Conservation (phyloP, 2,888 invertebrate genomes). For the Ichneumoninae sp. region DNA sequence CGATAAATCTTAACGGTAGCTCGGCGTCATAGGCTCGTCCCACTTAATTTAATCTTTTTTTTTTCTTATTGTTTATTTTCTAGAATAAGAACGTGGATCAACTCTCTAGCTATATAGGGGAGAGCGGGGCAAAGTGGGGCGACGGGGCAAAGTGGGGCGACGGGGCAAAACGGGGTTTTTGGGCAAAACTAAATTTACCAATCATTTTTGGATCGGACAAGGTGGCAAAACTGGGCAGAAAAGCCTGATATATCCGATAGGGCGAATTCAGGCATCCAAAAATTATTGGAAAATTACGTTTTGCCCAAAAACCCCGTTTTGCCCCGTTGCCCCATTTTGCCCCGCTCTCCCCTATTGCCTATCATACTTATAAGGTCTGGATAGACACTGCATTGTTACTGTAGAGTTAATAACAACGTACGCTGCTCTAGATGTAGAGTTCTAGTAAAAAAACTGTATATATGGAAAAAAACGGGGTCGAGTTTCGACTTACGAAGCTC, state of each 20-base stretch:
- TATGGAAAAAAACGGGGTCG: not conserved
- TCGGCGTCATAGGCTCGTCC: slow-evolving; percentile 2
- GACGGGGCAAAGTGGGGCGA: no score
- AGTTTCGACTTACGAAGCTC: not conserved
- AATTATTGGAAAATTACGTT: no score
- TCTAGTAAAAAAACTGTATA: not conserved
- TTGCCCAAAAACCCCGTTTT: no score
- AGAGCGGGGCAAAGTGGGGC: no score
- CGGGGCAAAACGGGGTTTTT: no score
- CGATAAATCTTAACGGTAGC: slow-evolving; percentile 31
- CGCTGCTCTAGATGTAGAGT: not conserved
- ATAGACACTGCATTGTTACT: not conserved
- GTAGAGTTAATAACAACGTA: slow-evolving; percentile 1
- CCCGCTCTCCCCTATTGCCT: no score
- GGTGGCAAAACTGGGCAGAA: no score
- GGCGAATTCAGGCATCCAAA: no score
- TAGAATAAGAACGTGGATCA: slow-evolving; percentile 3
- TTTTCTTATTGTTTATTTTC: not conserved
- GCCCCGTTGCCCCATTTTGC: no score
- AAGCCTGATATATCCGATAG: no score
- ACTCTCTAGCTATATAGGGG: slow-evolving; percentile 9
- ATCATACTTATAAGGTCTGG: not conserved
- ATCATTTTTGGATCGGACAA: no score
- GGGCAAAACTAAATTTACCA: no score
- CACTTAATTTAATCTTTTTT: not conserved